Conservation (phyloP, 2,797 vertebrate species). For the Sitta carolinensis region DNA sequence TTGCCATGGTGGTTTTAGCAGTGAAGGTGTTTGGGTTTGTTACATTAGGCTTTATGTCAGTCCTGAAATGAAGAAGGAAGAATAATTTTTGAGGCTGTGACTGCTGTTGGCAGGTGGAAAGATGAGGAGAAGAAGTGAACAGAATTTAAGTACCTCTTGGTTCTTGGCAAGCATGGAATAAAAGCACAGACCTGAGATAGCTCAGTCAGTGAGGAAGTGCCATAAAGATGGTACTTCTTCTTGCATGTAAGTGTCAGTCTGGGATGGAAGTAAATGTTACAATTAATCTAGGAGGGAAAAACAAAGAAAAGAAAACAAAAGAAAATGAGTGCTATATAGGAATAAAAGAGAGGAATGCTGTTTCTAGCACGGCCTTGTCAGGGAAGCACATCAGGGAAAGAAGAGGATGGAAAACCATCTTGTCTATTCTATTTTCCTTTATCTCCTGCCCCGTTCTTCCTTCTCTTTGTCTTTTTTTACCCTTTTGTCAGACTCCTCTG, state of each 20-base stretch:
- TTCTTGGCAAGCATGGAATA: not conserved
- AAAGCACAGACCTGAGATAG: not conserved
- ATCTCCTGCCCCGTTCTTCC: not conserved
- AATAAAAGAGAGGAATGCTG: not conserved
- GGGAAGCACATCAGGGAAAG: not conserved
- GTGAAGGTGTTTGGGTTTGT: not conserved
- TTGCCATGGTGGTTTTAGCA: not conserved
- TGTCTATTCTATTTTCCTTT: not conserved
- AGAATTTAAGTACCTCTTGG: not conserved
- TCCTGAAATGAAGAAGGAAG: not conserved
- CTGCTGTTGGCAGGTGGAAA: not conserved
- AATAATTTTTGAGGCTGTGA: not conserved
- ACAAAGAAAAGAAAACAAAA: not conserved
- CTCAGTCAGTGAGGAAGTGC: not conserved
- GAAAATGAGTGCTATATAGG: not conserved
- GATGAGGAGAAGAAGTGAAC: constrained; percentile 1
- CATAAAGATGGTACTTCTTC: not conserved
- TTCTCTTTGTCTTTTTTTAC: not conserved
- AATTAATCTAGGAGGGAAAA: not conserved
- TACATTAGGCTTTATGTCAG: not conserved
- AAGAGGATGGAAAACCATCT: not conserved
- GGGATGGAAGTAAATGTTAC: not conserved
- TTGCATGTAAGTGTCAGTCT: not conserved
- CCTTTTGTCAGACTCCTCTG: not conserved
- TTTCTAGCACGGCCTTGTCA: not conserved